Percentiles rank a stretch among this genome's conserved stretches.
Conservation (phyloP, 1,140 invertebrate genomes). For the Scaptomyza pallida region DNA sequence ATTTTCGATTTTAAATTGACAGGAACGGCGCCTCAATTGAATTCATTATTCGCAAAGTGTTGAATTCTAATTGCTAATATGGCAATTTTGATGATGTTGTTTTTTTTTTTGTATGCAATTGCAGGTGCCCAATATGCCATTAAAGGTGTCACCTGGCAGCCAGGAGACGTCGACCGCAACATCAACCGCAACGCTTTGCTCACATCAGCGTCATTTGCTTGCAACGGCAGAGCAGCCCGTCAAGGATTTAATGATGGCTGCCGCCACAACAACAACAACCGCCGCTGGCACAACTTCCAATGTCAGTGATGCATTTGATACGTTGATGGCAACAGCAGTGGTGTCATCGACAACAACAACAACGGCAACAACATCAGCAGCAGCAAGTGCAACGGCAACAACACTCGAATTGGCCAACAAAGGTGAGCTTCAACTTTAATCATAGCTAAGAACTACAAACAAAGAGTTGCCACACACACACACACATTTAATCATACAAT, state of each 20-base stretch:
- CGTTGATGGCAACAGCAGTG: slow-evolving; percentile 51
- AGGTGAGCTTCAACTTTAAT: slow-evolving; percentile 45
- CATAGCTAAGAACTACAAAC: background rate
- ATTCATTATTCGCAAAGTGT: slow-evolving; percentile 43
- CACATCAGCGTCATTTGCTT: slow-evolving; percentile 71
- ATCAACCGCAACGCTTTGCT: slow-evolving; percentile 46
- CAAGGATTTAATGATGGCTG: slow-evolving; percentile 30
- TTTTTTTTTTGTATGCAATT: slow-evolving; percentile 60
- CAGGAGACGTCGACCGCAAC: slow-evolving; percentile 16
- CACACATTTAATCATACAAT: slow-evolving; percentile 3
- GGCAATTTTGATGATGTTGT: slow-evolving; percentile 58
- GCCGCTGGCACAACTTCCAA: slow-evolving; percentile 14
- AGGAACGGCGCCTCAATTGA: slow-evolving; percentile 49
- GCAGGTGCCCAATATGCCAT: slow-evolving; percentile 82
- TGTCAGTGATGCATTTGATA: slow-evolving; percentile 55
- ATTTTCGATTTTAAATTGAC: slow-evolving; percentile 61
- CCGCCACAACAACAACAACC: slow-evolving; percentile 17
- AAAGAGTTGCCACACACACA: slow-evolving; percentile 6
- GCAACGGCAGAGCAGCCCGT: slow-evolving; percentile 66
- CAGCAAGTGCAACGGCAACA: slow-evolving; percentile 34
- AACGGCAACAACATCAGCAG: slow-evolving; percentile 22
- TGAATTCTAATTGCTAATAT: slow-evolving; percentile 57
- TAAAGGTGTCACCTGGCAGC: slow-evolving; percentile 48
- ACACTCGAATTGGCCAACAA: slow-evolving; percentile 63
- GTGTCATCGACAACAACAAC: slow-evolving; percentile 28